phyloP scores from a whole-genome alignment of 2,888 invertebrate species.

The Clepsis dumicolana region DNA sequence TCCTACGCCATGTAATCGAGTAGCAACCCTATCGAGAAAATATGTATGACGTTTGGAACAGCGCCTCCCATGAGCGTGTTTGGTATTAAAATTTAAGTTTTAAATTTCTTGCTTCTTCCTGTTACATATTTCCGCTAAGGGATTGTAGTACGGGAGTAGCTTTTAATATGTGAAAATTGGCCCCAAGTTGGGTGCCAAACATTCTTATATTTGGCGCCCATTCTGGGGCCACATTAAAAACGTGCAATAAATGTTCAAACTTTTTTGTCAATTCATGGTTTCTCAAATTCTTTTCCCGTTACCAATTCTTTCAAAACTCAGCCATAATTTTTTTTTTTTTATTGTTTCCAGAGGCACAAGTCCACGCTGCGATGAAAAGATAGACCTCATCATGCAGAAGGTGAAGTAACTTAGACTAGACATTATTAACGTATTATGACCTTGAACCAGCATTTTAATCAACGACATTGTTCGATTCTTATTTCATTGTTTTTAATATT shows the following conservation, averaged over 20 bases:
- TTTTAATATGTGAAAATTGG: too few species aligned
- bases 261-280: not conserved
- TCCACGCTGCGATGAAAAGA: constrained; percentile 92
- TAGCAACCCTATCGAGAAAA: too few species aligned
- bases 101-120: too few species aligned
- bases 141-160: too few species aligned
- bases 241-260: not conserved
- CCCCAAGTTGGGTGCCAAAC: too few species aligned
- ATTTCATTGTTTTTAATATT: constrained; percentile 1
- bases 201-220: constrained; percentile 5
- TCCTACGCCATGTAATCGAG: too few species aligned
- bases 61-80: too few species aligned
- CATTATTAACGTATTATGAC: not conserved
- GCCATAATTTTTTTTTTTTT: not conserved
- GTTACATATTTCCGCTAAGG: too few species aligned
- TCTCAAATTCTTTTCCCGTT: not conserved
- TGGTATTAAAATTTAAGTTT: too few species aligned
- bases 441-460: constrained; percentile 31
- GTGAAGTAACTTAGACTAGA: constrained; percentile 58
- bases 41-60: too few species aligned
- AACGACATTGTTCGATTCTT: not conserved
- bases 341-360: constrained; percentile 87
- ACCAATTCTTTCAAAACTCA: not conserved
- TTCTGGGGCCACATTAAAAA: not conserved
- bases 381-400: constrained; percentile 90